These are phyloP conservation scores for Pelvicachromis taeniatus DNA, from an alignment of 2,113 vertebrate species.

Conservation along the genomic window DNA sequence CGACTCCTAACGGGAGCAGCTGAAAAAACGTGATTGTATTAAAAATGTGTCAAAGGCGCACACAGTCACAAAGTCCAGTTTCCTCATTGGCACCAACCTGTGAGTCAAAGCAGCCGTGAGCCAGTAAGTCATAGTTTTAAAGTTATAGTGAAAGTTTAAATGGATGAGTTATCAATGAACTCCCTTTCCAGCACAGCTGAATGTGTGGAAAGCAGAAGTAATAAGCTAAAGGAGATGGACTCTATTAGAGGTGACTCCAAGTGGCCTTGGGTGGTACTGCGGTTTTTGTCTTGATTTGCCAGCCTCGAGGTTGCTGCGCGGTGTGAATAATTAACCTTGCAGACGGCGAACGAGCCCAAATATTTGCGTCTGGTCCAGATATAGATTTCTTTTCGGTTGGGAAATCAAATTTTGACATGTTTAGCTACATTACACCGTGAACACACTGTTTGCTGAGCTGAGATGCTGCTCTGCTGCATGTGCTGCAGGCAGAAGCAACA, in stretches of 20 bases:
- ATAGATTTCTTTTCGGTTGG: fast-evolving
- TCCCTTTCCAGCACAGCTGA: background rate
- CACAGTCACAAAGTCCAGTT: fast-evolving
- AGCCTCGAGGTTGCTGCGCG: background rate
- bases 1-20: no score
- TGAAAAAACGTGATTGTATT: fast-evolving
- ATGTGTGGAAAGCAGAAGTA: background rate
- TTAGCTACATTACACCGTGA: background rate
- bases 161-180: background rate
- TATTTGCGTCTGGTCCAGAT: background rate
- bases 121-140: background rate
- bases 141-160: background rate
- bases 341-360: background rate
- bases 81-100: background rate
- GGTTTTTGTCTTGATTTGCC: background rate
- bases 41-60: background rate
- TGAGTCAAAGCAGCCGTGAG: background rate
- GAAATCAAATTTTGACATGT: background rate
- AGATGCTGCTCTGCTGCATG: background rate
- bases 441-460: background rate
- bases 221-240: fast-evolving
- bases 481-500: background rate
- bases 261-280: fast-evolving
- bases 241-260: background rate
- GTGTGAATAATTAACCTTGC: background rate